Base-by-base conservation (phyloP, 1,140 invertebrate genomes). In the Sinella curviseta region DNA sequence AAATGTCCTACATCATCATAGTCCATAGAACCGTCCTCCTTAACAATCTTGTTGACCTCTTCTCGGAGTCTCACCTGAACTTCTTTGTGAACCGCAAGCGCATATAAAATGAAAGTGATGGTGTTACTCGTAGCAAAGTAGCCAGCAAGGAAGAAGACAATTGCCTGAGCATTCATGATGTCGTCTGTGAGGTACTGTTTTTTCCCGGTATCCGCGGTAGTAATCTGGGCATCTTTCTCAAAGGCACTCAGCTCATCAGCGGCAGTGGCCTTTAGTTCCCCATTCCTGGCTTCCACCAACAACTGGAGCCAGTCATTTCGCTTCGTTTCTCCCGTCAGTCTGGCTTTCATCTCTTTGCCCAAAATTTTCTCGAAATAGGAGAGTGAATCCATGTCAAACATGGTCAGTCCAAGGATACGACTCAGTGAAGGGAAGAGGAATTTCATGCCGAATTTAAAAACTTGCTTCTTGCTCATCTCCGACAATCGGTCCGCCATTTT, bases 61-160 rank as follows among this genome's bases (percentile, higher is more conserved):
- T 75, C 14, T 28, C 74, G 14, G 3, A 75, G 28, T 24, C 39
- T 75, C 3, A 39, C 74, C 74, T 75, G 74, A 8, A 75, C 36
- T 12, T 92, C 90, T 0, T 89, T 89, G 84, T 93, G 89, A 33
- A 90, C 86, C 0, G 93, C 90, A 67, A 95, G 84, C 83, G 92
- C 90, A 82, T 92, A 90, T 0, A 93, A 84, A 14, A 89, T 87
- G 83, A 92, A 92, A 0, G 90, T 86, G 77, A 95, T 89, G 0
- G 91, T 88, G 2, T 90, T 91, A 0, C 92, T 91, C 0, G 93
- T 93, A 0, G 94, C 95, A 85, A 95, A 93, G 76, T 92, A 93
- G 2, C 93, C 92, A 57, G 93, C 93, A 0, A 90, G 86, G 75
- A 93, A 36, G 84, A 94, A 94, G 0, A 86, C 12, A 14, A 85